Percentiles rank a stretch among this genome's conserved stretches.
phyloP scores from a whole-genome alignment of 1,140 invertebrate genomes.

The Mercenaria mercenaria region DNA sequence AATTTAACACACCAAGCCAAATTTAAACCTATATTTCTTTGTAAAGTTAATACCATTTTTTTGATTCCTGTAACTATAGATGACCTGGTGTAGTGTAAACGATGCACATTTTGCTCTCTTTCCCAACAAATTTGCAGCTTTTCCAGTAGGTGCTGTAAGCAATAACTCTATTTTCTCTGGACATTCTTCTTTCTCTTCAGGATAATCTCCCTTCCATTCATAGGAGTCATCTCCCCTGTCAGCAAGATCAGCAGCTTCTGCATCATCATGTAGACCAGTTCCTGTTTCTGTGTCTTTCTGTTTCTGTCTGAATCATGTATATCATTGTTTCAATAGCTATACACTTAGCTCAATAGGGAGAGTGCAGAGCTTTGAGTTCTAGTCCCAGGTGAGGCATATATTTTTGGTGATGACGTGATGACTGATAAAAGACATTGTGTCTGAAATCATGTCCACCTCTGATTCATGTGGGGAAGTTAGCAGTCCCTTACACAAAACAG shows the following conservation, averaged over 20 bases:
- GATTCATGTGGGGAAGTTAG: no score
- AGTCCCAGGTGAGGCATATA: no score
- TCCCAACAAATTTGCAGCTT: conserved; percentile 83
- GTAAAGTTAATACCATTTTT: conserved; percentile 25
- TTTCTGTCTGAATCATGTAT: background rate
- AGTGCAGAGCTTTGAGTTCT: no score
- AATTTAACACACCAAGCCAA: no score
- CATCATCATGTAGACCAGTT: background rate
- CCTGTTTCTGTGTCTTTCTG: background rate
- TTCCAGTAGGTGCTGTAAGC: conserved; percentile 82
- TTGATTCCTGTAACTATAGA: conserved; percentile 76
- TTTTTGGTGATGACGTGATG: no score
- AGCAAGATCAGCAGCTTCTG: background rate
- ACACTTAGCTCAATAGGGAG: no score
- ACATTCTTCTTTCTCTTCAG: background rate
- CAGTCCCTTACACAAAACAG: no score
- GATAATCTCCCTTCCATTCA: background rate
- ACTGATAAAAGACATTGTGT: no score
- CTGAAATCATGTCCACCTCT: no score
- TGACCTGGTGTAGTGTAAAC: conserved; percentile 82
- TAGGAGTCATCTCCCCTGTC: conserved; percentile 21
- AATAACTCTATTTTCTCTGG: conserved; percentile 66
- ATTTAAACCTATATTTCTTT: no score
- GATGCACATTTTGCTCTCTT: conserved; percentile 75
- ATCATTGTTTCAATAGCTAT: no score